Percentiles rank a stretch among this genome's conserved stretches.
phyloP scores from a whole-genome alignment of 2,888 invertebrate genomes.

The Cerceris ruficornis region DNA sequence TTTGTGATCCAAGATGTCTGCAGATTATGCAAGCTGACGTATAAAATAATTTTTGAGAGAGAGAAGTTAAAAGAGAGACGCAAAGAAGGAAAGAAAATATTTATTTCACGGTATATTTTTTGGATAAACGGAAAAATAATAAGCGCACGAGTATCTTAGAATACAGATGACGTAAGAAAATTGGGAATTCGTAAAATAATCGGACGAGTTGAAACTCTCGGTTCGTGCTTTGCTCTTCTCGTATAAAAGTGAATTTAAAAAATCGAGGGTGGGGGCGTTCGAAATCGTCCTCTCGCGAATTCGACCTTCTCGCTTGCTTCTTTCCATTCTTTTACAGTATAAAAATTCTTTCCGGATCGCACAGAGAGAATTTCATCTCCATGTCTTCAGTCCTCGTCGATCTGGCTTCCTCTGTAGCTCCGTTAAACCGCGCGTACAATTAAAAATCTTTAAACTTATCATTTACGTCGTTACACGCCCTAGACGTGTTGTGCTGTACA shows the following conservation, averaged over 20 bases:
- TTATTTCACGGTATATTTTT: background rate
- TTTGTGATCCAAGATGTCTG: too few species aligned
- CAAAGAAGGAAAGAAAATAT: background rate
- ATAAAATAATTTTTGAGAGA: too few species aligned
- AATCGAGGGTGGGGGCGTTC: slow-evolving; percentile 11
- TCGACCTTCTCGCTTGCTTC: background rate
- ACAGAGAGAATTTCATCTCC: slow-evolving; percentile 9
- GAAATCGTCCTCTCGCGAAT: background rate
- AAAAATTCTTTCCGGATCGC: slow-evolving; percentile 38
- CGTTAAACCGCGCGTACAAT: background rate
- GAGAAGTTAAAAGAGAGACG: background rate
- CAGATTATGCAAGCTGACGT: too few species aligned
- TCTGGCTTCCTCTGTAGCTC: background rate
- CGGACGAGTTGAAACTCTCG: background rate
- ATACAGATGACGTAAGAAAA: slow-evolving; percentile 1
- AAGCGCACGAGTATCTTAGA: background rate
- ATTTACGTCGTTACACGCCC: background rate
- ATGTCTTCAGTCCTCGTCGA: slow-evolving; percentile 9
- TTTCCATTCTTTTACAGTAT: slow-evolving; percentile 9
- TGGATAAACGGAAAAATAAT: background rate
- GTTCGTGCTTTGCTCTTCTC: background rate
- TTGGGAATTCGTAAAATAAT: background rate
- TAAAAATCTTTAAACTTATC: background rate
- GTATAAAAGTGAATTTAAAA: slow-evolving; percentile 38
- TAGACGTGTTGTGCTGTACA: slow-evolving; percentile 35